Base-by-base conservation (phyloP, 2,113 vertebrate genomes). In the Empidonax alnorum region DNA sequence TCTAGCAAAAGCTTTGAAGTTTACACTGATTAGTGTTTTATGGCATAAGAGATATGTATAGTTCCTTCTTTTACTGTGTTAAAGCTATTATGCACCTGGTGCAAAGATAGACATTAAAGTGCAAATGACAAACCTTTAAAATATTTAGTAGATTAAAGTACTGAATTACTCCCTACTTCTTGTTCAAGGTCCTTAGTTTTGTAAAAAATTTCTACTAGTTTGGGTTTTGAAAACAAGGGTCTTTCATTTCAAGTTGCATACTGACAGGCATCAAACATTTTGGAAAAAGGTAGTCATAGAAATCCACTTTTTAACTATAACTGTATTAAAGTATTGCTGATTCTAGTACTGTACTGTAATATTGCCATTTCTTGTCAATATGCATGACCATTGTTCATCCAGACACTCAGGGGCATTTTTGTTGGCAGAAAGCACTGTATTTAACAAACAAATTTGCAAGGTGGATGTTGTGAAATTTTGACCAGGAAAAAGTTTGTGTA, bases 1-100 rank as follows among this genome's bases (percentile, higher is more conserved):
- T 95, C 92, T 91, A 95, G 92, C 94, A 90, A 97, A 97, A 93
- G 78, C 96, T 97, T 97, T 97, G 96, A 85, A 97, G 97, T 97
- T 97, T 95, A 94, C 71, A 72, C 89, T 90, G 94, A 77, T 80
- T 82, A 44, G 94, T 96, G 93, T 97, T 97, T 97, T 97, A 97
- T 83, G 74, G 76, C 90, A 77, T 82, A 94, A 79, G 80, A 96
- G 96, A 96, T 96, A 96, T 75, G 78, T 91, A 90, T 83, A 89
- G 67, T 84, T 84, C 96, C 91, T 92, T 94, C 84, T 87, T 90
- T 95, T 80, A 69, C 63, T 71, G 93, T 92, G 76, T 82, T 87
- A 95, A 95, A 96, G 71, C 94, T 96, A 84, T 90, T 97, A 92
- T 94, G 95, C 96, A 97, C 94, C 94, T 97, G 96, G 95, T 69